Evolutionary conservation across 2,888 invertebrate genomes (phyloP).

Genomic region (Pachydiplax longipennis): DNA sequence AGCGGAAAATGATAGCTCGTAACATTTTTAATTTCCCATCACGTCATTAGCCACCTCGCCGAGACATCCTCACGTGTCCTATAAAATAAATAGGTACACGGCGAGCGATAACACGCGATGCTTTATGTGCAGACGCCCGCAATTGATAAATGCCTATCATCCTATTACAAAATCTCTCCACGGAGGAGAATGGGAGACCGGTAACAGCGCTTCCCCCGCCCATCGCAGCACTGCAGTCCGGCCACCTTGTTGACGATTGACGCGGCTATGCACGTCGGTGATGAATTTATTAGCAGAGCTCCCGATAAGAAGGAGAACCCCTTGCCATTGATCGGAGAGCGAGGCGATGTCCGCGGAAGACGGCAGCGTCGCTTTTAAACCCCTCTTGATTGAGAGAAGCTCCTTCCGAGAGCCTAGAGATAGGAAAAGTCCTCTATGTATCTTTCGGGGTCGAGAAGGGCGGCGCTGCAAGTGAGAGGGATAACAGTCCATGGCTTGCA

Average conservation of each 20-base stretch:
- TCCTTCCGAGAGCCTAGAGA: neutral
- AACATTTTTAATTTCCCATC: neutral
- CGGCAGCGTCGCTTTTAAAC: neutral
- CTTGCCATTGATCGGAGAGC: neutral
- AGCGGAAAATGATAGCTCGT: neutral
- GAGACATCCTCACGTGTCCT: too few species aligned
- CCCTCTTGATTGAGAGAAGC: neutral
- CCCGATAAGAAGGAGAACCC: neutral
- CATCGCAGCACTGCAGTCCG: neutral
- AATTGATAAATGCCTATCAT: too few species aligned
- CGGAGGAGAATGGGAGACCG: too few species aligned
- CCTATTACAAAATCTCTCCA: too few species aligned
- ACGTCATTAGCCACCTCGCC: neutral
- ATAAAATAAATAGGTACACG: too few species aligned
- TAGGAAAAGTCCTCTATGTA: too few species aligned
- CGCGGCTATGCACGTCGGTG: constrained; percentile 5
- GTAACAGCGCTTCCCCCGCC: too few species aligned
- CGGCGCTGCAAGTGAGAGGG: neutral
- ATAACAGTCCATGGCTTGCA: neutral
- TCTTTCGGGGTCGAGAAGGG: neutral
- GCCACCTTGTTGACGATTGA: neutral
- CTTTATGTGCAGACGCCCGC: too few species aligned
- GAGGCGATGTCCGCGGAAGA: neutral
- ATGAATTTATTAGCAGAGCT: constrained; percentile 22
- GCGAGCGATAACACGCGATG: too few species aligned